Evolutionary conservation across 2,797 vertebrate species (phyloP).

Genomic region (Rhabdomys pumilio): DNA sequence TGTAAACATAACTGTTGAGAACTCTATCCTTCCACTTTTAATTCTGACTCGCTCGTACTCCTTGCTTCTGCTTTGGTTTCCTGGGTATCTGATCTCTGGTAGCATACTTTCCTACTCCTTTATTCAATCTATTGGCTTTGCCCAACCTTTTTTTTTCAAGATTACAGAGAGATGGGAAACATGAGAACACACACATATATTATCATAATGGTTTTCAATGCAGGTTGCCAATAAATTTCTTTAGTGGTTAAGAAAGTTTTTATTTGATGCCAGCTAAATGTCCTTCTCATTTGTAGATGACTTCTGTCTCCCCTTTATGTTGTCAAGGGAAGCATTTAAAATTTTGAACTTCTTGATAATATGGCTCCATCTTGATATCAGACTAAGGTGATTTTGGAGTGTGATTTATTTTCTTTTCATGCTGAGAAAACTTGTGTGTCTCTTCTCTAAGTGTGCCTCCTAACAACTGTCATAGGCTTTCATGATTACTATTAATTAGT

Average conservation of each 20-base stretch:
- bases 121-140: neutral
- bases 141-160: neutral
- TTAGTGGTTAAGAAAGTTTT: neutral
- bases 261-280: neutral
- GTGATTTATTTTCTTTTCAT: neutral
- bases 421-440: neutral
- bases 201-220: neutral
- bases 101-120: neutral
- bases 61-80: neutral
- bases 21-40: neutral
- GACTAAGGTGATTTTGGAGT: neutral
- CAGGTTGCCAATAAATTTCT: neutral
- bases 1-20: neutral
- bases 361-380: neutral
- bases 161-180: neutral
- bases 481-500: neutral
- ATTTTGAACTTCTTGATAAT: neutral
- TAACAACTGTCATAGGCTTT: too few relatives aligned
- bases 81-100: neutral
- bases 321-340: neutral
- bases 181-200: neutral
- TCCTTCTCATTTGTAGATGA: neutral
- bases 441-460: neutral
- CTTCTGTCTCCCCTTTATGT: neutral
- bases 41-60: neutral